phyloP scores from a whole-genome alignment of 2,113 vertebrate species.

The Parotia lawesii region DNA sequence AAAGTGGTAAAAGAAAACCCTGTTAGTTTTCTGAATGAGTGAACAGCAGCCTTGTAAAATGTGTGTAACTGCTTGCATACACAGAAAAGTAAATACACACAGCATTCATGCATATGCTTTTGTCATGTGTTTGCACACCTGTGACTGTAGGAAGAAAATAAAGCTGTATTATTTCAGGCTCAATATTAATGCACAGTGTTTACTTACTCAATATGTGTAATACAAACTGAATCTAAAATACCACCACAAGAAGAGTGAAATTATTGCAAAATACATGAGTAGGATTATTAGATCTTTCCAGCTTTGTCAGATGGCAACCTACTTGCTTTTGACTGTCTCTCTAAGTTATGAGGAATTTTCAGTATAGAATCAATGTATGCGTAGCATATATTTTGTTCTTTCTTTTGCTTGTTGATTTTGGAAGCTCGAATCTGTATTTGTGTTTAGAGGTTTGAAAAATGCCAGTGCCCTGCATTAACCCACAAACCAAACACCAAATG shows the following conservation, averaged over 20 bases:
- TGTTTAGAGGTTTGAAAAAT: not conserved
- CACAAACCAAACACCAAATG: not conserved
- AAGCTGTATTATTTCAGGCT: not conserved
- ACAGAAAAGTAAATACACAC: conserved; percentile 3
- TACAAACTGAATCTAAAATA: not conserved
- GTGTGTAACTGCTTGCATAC: not conserved
- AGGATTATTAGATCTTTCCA: not conserved
- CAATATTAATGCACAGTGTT: not conserved
- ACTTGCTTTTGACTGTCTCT: not conserved
- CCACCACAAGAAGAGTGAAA: not conserved
- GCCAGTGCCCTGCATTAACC: not conserved
- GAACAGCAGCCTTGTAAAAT: conserved; percentile 42
- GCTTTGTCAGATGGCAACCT: not conserved
- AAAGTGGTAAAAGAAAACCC: not conserved
- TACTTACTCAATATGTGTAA: not conserved
- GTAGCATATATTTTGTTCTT: not conserved
- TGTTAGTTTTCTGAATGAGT: conserved; percentile 42
- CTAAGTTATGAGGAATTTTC: not conserved
- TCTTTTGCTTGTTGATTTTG: conserved; percentile 1
- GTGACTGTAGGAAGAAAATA: not conserved
- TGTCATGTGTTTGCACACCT: conserved; percentile 33
- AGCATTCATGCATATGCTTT: not conserved
- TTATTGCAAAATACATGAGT: not conserved
- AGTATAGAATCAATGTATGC: not conserved
- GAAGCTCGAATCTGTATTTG: not conserved